Conservation (phyloP, 1,140 invertebrate genomes). For the Druon quercuslanigerum region DNA sequence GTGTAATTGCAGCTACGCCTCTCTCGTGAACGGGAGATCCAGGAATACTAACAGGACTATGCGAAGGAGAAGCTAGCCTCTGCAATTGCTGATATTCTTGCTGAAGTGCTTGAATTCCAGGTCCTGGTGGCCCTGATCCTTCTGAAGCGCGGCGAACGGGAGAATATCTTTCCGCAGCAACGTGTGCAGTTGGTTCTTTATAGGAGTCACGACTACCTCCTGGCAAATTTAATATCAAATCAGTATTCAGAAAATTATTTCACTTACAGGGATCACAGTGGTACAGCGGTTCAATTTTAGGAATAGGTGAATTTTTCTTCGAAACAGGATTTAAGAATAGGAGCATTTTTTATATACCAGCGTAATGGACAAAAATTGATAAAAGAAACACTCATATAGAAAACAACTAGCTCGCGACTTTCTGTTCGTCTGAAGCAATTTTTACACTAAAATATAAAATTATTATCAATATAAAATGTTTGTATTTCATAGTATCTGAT, state of each 20-base stretch:
- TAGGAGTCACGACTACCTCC: conserved; percentile 71
- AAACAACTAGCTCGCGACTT: too few relatives aligned
- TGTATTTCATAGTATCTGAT: too few relatives aligned
- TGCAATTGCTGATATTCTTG: conserved; percentile 85
- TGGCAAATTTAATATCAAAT: conserved; percentile 39
- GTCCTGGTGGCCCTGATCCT: conserved; percentile 78
- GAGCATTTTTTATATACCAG: too few relatives aligned
- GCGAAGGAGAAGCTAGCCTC: conserved; percentile 75
- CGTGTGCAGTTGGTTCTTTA: conserved; percentile 72
- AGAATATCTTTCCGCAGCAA: conserved; percentile 87
- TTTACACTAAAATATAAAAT: too few relatives aligned
- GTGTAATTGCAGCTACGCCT: conserved; percentile 84
- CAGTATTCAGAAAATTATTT: background rate
- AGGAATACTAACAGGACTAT: conserved; percentile 76
- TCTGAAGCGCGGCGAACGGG: conserved; percentile 93
- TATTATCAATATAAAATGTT: too few relatives aligned
- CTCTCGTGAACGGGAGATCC: conserved; percentile 83
- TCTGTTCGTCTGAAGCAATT: too few relatives aligned
- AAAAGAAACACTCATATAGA: too few relatives aligned
- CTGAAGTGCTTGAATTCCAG: conserved; percentile 79
- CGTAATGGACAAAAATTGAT: too few relatives aligned
- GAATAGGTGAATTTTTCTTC: too few relatives aligned
- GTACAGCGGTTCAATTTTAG: too few relatives aligned
- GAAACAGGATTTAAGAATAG: too few relatives aligned
- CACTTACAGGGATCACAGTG: too few relatives aligned